phyloP scores from a whole-genome alignment of 2,113 vertebrate species.

The Harpagus bidentatus region DNA sequence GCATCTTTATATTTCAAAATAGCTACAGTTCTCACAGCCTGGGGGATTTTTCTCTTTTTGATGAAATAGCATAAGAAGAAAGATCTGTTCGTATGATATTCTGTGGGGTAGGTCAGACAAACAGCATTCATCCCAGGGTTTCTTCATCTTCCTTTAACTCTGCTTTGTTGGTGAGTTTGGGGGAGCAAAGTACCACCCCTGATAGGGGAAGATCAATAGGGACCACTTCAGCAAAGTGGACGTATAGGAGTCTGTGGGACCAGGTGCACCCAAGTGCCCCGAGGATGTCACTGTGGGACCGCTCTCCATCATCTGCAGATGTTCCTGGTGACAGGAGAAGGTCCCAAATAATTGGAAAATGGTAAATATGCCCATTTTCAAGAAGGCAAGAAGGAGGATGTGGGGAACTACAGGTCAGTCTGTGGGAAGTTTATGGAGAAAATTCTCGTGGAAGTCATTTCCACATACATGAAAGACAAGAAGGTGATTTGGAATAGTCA shows the following conservation, averaged over 20 bases:
- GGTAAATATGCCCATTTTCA: not conserved
- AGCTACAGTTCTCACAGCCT: not conserved
- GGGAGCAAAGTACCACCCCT: not conserved
- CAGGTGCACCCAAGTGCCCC: not conserved
- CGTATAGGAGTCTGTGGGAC: not conserved
- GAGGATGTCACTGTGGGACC: not conserved
- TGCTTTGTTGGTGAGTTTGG: not conserved
- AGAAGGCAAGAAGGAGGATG: not conserved
- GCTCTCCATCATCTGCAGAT: not conserved
- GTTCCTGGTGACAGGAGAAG: not conserved
- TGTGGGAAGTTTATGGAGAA: not conserved
- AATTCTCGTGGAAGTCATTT: not conserved
- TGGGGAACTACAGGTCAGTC: not conserved
- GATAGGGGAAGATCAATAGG: not conserved
- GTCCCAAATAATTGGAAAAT: not conserved
- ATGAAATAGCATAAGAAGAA: not conserved
- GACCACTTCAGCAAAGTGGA: not conserved
- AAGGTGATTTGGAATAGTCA: not conserved
- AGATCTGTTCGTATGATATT: not conserved
- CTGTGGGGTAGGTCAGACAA: not conserved
- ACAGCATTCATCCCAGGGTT: not conserved
- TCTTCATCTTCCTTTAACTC: not conserved
- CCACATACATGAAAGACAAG: not conserved
- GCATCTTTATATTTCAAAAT: conserved; percentile 5
- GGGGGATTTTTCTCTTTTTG: not conserved